A percentile compares a stretch with the other conserved stretches of the same genome.
Conservation (phyloP, 1,140 invertebrate species). For the Euschistus heros region DNA sequence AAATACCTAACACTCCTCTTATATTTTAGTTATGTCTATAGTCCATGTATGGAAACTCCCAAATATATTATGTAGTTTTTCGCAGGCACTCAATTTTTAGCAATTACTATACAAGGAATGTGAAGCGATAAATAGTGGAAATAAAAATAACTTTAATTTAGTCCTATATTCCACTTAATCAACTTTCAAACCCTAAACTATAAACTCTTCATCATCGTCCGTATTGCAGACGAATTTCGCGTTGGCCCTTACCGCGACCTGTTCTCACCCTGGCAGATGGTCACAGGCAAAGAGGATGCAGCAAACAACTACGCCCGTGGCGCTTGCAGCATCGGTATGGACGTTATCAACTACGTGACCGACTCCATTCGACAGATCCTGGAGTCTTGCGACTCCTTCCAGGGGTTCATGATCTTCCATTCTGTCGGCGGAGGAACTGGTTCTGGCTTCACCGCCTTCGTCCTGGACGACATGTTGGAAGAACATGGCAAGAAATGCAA, state of each 20-base stretch:
- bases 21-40: no score
- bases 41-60: no score
- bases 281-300: slow-evolving; percentile 78
- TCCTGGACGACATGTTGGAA: slow-evolving; percentile 64
- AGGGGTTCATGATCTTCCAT: slow-evolving; percentile 71
- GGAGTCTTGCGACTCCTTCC: slow-evolving; percentile 41
- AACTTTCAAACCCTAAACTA: no score
- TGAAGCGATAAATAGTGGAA: no score
- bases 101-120: no score
- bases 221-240: slow-evolving; percentile 47
- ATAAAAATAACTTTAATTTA: no score
- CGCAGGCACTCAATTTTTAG: no score
- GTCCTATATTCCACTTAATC: no score
- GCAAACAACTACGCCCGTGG: slow-evolving; percentile 80
- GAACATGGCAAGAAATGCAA: slow-evolving; percentile 67
- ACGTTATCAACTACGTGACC: slow-evolving; percentile 38
- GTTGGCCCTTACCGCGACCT: slow-evolving; percentile 59
- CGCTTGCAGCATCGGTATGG: slow-evolving; percentile 44
- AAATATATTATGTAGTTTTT: no score
- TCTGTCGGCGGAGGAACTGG: slow-evolving; percentile 73
- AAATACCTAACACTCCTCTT: no score
- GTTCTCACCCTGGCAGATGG: slow-evolving; percentile 64
- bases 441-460: slow-evolving; percentile 65
- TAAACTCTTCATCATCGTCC: neutral
- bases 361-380: slow-evolving; percentile 35